Evolutionary conservation across 2,888 invertebrate species (phyloP), one percentile per base, ranked within the genome.

Genomic region (Copidosoma aretas): DNA sequence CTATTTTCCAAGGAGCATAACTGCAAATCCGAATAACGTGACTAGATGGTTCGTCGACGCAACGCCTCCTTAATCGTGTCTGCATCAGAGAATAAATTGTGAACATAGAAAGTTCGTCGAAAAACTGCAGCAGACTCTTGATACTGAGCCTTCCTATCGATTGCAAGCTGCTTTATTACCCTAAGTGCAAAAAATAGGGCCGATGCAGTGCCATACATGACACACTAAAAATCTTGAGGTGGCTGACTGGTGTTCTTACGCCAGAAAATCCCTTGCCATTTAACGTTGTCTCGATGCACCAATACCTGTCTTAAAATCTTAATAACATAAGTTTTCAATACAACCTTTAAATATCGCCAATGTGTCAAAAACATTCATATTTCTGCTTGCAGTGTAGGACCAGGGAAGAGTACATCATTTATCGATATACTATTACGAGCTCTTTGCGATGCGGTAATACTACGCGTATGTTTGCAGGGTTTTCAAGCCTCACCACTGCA

Each of bases 1-100:
- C 60, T 51, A 60, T 32, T 60, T 60, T 25, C 32, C 60, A n/a
- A 60, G 49, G 19, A n/a, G 14, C 60, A 60, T 60, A 10, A 49
- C 60, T 12, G 60, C 52, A n/a, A 10, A 14, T 17, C 14, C 17
- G 1, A 62, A 24, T 14, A 62, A 54, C 4, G 43, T n/a, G 12
- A 43, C 10, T 5, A 62, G n/a, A 15, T 62, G 17, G n/a, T n/a
- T 43, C 54, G 5, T 5, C 41, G 41, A 43, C 4, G 1, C 1
- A 14, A 24, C 12, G 43, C 54, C 43, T 19, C 24, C 10, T 41
- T 24, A 39, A 53, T 17, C 15, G 54, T 62, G 22, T 62, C 43
- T 4, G 53, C 43, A 10, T 53, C 62, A 1, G 41, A 24, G 24
- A 15, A n/a, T 0, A 25, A 24, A 19, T 54, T 41, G 25, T 62